Base-by-base conservation (phyloP, 2,888 invertebrate genomes). In the Platerodrilus igneus region DNA sequence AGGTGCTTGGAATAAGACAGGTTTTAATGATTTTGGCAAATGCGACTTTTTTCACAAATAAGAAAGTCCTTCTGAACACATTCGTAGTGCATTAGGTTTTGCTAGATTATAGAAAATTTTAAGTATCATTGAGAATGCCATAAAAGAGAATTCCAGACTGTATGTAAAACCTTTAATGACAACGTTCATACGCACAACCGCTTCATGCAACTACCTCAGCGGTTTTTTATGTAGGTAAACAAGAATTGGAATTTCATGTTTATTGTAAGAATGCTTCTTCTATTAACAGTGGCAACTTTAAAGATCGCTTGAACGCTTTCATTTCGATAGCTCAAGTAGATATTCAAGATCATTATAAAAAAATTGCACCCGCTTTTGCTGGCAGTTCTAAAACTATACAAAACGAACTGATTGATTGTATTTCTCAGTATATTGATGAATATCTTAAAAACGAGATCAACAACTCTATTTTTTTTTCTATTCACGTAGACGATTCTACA, bases 401-500 rank as follows among this genome's bases (percentile, higher is more conserved):
- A 45, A 41, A 51, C 21, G 47, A 47, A 28, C 16, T 51, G 10
- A 50, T 47, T 14, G 34, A 38, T 4, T 51, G 52, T 30, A 49
- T 55, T 33, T 41, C 45, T 5, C 36, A 45, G n/a, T 48, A 46
- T 30, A 41, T 54, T 16, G 36, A 32, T n/a, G n/a, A n/a, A n/a
- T n/a, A n/a, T n/a, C n/a, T n/a, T n/a, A n/a, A n/a, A n/a, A n/a
- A n/a, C n/a, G n/a, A n/a, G n/a, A n/a, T n/a, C n/a, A n/a, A n/a
- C n/a, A n/a, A n/a, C n/a, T n/a, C n/a, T n/a, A n/a, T n/a, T n/a
- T n/a, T n/a, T n/a, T n/a, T n/a, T n/a, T n/a, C n/a, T n/a, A n/a
- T n/a, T n/a, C n/a, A n/a, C n/a, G n/a, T n/a, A n/a, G n/a, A n/a
- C n/a, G n/a, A n/a, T n/a, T n/a, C n/a, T n/a, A n/a, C n/a, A n/a